Percentiles rank a stretch among this genome's conserved stretches.
Conservation (phyloP, 2,113 vertebrate species). For the Madoqua kirkii region DNA sequence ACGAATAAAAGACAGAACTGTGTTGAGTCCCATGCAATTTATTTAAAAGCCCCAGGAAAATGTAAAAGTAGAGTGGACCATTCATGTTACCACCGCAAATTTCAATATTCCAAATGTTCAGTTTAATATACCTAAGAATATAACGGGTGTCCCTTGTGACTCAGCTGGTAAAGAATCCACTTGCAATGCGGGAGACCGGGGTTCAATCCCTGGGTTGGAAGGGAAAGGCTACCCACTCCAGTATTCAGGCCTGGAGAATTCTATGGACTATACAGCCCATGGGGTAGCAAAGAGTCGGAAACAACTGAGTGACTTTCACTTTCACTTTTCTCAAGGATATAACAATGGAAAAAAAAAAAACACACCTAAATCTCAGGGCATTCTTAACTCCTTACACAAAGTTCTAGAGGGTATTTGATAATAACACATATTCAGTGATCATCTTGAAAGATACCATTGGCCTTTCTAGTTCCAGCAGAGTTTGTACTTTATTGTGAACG, state of each 20-base stretch:
- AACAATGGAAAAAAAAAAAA: not conserved
- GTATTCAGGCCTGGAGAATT: not conserved
- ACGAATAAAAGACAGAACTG: not conserved
- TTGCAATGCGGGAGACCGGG: fast-evolving
- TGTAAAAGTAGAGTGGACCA: not conserved
- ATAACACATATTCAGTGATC: not conserved
- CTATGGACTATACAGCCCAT: not conserved
- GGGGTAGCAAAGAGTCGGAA: not conserved
- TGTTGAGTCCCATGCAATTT: not conserved
- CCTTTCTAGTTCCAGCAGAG: not conserved
- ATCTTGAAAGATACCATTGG: not conserved
- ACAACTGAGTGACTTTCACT: not conserved
- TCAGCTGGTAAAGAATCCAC: not conserved
- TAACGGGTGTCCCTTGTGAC: not conserved
- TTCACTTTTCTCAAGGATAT: not conserved
- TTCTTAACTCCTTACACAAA: too few species aligned
- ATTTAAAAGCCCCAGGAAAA: not conserved
- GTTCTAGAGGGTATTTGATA: not conserved
- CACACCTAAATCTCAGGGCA: not conserved
- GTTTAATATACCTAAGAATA: not conserved
- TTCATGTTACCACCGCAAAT: not conserved
- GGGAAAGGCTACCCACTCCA: not conserved
- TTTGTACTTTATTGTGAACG: not conserved
- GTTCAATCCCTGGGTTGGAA: not conserved
- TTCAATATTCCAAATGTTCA: not conserved